These are phyloP conservation scores for Nymphalis polychloros DNA, from an alignment of 2,888 invertebrate species.

Conservation along the genomic window DNA sequence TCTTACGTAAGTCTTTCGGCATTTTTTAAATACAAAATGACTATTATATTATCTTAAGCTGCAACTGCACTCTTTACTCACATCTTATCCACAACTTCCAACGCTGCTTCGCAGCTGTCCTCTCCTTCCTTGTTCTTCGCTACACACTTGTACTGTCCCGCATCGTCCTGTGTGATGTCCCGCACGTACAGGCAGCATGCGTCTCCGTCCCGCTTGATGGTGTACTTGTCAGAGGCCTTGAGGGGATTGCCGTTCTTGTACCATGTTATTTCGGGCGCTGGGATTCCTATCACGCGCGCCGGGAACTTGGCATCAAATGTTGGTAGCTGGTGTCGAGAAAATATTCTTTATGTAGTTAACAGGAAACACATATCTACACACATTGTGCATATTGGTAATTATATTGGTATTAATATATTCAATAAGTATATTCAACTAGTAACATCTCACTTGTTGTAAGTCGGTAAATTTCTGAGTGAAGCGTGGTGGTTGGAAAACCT, in stretches of 20 bases:
- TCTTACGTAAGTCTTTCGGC: too few species aligned
- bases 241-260: slow-evolving; percentile 90
- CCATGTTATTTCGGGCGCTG: slow-evolving; percentile 93
- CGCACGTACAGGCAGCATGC: slow-evolving; percentile 88
- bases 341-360: too few species aligned
- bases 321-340: slow-evolving; percentile 78
- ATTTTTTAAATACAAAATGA: too few species aligned
- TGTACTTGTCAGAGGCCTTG: slow-evolving; percentile 86
- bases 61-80: slow-evolving; percentile 66
- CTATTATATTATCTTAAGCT: too few species aligned
- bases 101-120: slow-evolving; percentile 86
- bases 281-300: slow-evolving; percentile 90
- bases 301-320: slow-evolving; percentile 91
- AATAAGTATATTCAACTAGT: too few species aligned
- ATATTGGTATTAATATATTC: too few species aligned
- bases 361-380: too few species aligned
- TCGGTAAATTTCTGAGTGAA: slow-evolving; percentile 87
- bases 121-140: slow-evolving; percentile 91
- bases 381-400: too few species aligned
- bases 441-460: slow-evolving; percentile 68
- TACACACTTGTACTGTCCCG: slow-evolving; percentile 88
- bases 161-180: slow-evolving; percentile 85
- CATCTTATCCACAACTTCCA: slow-evolving; percentile 92
- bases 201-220: slow-evolving; percentile 89
- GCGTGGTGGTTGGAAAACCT: slow-evolving; percentile 89